Conservation (phyloP, 1,140 invertebrate genomes). For the Ladona fulva region DNA sequence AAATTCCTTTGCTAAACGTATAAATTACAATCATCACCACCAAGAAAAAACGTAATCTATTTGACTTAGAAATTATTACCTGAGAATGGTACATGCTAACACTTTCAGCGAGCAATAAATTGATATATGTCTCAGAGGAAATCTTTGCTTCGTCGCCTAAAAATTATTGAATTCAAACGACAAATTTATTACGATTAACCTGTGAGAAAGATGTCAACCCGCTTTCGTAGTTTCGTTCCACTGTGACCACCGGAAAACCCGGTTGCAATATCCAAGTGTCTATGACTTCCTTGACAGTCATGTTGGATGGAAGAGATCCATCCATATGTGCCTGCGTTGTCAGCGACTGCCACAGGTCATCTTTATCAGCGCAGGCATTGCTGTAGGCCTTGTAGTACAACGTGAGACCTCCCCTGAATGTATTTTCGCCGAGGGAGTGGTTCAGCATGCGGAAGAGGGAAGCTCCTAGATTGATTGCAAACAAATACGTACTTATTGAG, state of each 20-base stretch:
- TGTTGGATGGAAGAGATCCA: slow-evolving; percentile 24
- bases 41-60: too few relatives aligned
- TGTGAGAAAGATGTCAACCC: slow-evolving; percentile 41
- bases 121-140: too few relatives aligned
- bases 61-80: too few relatives aligned
- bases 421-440: slow-evolving; percentile 44
- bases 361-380: slow-evolving; percentile 41
- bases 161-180: too few relatives aligned
- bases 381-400: slow-evolving; percentile 30
- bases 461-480: slow-evolving; percentile 35
- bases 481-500: too few relatives aligned
- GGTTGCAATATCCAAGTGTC: slow-evolving; percentile 45
- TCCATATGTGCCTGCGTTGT: slow-evolving; percentile 34
- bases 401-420: slow-evolving; percentile 41
- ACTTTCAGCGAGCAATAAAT: too few relatives aligned
- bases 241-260: slow-evolving; percentile 41
- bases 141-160: too few relatives aligned
- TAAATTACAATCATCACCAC: too few relatives aligned
- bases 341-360: slow-evolving; percentile 44
- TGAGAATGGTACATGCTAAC: too few relatives aligned
- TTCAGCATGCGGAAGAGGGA: slow-evolving; percentile 55
- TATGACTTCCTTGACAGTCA: slow-evolving; percentile 33
- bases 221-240: slow-evolving; percentile 31
- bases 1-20: too few relatives aligned
- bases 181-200: slow-evolving; percentile 28